Evolutionary conservation across 2,797 vertebrate species (phyloP).

Genomic region (Semotilus atromaculatus): DNA sequence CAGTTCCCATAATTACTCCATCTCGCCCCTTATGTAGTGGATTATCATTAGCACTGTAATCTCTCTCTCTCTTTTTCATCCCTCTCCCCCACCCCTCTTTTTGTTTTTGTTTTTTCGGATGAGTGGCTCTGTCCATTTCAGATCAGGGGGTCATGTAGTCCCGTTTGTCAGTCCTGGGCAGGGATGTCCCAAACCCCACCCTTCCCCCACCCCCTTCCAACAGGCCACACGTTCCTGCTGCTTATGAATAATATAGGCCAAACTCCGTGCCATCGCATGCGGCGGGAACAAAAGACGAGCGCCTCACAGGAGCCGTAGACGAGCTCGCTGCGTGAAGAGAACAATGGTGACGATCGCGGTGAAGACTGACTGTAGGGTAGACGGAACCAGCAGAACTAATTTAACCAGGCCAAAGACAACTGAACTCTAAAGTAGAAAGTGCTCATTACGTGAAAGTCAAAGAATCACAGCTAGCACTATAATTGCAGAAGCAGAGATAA

Average conservation of each 20-base stretch:
- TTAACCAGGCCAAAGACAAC: constrained; percentile 31
- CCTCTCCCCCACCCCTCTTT: constrained; percentile 26
- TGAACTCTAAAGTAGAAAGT: constrained; percentile 24
- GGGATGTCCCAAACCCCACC: constrained; percentile 61
- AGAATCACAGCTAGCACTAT: constrained; percentile 10
- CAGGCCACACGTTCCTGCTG: constrained; percentile 77
- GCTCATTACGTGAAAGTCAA: constrained; percentile 36
- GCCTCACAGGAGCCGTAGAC: constrained; percentile 75
- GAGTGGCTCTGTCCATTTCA: constrained; percentile 43
- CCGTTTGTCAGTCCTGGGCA: constrained; percentile 37
- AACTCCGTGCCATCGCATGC: constrained; percentile 73
- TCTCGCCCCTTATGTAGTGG: neutral
- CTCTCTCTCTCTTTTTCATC: neutral
- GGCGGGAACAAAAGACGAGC: constrained; percentile 78
- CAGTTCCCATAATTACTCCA: neutral
- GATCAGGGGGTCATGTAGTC: constrained; percentile 32
- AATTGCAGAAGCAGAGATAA: constrained; percentile 35
- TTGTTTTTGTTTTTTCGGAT: constrained; percentile 38
- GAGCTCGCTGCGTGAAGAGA: constrained; percentile 70
- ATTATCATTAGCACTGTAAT: constrained; percentile 28
- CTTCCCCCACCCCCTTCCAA: constrained; percentile 61
- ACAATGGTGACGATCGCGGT: constrained; percentile 76
- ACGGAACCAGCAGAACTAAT: constrained; percentile 40
- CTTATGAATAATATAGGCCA: constrained; percentile 83
- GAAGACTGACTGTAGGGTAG: constrained; percentile 28